Percentiles rank a stretch among this genome's conserved stretches.
Conservation (phyloP, 2,113 vertebrate species). For the Prochilodus magdalenae region DNA sequence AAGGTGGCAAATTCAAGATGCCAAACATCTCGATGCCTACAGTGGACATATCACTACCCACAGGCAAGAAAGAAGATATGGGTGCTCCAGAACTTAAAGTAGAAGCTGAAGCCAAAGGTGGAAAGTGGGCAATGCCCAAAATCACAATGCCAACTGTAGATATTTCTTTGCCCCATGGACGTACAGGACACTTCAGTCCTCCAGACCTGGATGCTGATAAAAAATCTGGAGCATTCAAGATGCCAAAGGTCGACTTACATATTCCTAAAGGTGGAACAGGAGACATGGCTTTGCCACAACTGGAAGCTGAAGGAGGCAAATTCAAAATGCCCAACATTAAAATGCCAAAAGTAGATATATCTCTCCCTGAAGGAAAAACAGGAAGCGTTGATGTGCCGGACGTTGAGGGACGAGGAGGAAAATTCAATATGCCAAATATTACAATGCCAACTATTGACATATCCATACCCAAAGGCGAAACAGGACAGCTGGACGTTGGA, state of each 20-base stretch:
- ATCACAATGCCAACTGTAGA: conserved; percentile 68
- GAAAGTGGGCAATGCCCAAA: conserved; percentile 56
- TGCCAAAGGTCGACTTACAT: background rate
- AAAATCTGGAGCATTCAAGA: background rate
- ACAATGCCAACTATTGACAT: background rate
- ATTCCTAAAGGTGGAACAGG: background rate
- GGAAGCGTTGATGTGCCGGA: conserved; percentile 28
- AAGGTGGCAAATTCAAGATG: conserved; percentile 60
- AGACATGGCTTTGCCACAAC: conserved; percentile 23
- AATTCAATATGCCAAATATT: conserved; percentile 56
- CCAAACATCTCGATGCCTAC: conserved; percentile 71
- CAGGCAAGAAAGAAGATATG: conserved; percentile 57
- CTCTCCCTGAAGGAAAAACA: background rate
- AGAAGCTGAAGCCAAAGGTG: conserved; percentile 53
- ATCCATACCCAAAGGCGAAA: background rate
- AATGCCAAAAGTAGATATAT: conserved; percentile 30
- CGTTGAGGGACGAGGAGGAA: conserved; percentile 4
- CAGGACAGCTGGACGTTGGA: background rate
- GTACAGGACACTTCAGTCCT: background rate
- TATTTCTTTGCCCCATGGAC: conserved; percentile 63
- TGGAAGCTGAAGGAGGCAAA: conserved; percentile 40
- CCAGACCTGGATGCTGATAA: background rate
- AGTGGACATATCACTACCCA: conserved; percentile 61
- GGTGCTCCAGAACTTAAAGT: conserved; percentile 40
- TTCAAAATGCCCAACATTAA: conserved; percentile 54